Evolutionary conservation across 2,797 vertebrate species (phyloP), one percentile per base, ranked within the genome.

Genomic region (Natrix natrix): DNA sequence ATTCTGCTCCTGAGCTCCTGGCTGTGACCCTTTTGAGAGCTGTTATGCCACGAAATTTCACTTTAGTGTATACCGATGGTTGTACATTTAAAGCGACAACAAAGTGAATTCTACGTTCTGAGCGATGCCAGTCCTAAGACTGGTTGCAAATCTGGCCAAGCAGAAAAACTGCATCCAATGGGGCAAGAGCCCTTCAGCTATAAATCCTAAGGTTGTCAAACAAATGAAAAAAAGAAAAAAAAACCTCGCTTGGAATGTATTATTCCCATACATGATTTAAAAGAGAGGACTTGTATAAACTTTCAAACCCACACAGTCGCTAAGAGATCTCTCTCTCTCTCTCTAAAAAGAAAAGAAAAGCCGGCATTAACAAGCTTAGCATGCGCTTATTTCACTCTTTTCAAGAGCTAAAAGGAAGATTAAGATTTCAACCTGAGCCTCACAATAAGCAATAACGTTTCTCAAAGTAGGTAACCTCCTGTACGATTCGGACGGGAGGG

Each of bases 401-500:
- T 87, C 8, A n/a, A 52, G 86, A 63, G 17, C 26, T 3, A 0
- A 61, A 63, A 61, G 5, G 54, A 63, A 60, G 12, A 3, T 20
- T 63, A 60, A 91, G 57, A n/a, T 32, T 86, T 74, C 52, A 87
- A 55, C 43, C 32, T 28, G 22, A 78, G 43, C 22, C 22, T 48
- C 24, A 26, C 60, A 66, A 89, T 63, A 54, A 90, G 17, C n/a
- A 90, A 56, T 13, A 78, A 28, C 5, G 28, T 59, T 57, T 28
- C 69, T 83, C 57, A 2, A 83, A 91, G 7, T 28, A 59, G 22
- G 8, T 28, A 59, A 26, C 20, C 13, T 32, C 3, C 37, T 78
- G 24, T 57, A 32, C 8, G 54, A 54, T 11, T 4, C 8, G 1
- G 1, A 0, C 1, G 1, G 26, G 26, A 4, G 0, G 60, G 8